Evolutionary conservation across 23 tunicate species (phyloP).

Genomic region (Halocynthia aurantium): DNA sequence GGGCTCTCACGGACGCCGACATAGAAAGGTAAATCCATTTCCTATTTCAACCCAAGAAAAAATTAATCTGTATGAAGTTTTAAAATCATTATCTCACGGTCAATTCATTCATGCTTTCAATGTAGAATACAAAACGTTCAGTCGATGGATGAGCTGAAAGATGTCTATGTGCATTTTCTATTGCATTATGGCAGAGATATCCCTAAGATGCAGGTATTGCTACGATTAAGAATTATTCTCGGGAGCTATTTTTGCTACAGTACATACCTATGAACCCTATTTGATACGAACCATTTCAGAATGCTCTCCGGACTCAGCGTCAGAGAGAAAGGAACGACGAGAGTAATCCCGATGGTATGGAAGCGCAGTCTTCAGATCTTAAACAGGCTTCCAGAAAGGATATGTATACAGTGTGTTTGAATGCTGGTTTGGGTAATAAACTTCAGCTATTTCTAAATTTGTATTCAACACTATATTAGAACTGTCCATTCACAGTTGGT

Average conservation of each 20-base stretch:
- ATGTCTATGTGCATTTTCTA: constrained; percentile 73
- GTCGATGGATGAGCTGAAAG: constrained; percentile 69
- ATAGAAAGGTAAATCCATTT: constrained; percentile 63
- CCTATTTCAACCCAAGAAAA: background rate
- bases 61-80: no score
- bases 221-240: no score
- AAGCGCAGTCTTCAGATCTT: constrained; percentile 49
- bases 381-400: constrained; percentile 82
- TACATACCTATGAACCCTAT: background rate
- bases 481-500: background rate
- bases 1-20: constrained; percentile 81
- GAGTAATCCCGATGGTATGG: constrained; percentile 24
- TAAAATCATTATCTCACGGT: no score
- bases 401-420: constrained; percentile 80
- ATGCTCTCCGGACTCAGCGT: constrained; percentile 56
- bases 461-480: background rate
- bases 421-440: constrained; percentile 74
- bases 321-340: constrained; percentile 55
- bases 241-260: background rate
- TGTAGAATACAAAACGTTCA: constrained; percentile 68
- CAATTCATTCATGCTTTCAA: no score
- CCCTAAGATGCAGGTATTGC: constrained; percentile 78
- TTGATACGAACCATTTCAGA: constrained; percentile 26
- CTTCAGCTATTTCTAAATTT: background rate
- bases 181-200: constrained; percentile 95